These are phyloP conservation scores for Stenurella melanura DNA, from an alignment of 2,888 invertebrate species.

Conservation along the genomic window DNA sequence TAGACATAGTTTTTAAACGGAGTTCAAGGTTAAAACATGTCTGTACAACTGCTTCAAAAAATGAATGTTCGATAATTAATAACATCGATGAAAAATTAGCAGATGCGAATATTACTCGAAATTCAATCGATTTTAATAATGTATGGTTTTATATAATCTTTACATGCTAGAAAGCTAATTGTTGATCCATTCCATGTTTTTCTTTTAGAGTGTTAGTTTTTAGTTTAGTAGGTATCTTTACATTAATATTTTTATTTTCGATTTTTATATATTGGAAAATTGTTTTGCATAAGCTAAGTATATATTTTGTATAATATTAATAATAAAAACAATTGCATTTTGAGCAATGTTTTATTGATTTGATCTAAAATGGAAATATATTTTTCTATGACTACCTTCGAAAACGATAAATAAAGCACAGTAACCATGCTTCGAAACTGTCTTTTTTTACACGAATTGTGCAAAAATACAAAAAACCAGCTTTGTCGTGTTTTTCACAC, in stretches of 20 bases:
- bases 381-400: no score
- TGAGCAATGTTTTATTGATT: neutral
- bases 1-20: no score
- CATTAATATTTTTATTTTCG: neutral
- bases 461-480: no score
- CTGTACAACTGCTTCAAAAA: no score
- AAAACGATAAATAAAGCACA: no score
- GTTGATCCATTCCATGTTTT: neutral
- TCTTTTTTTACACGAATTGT: no score
- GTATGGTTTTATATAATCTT: neutral
- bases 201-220: neutral
- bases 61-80: no score
- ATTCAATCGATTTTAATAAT: neutral
- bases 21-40: no score
- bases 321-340: neutral
- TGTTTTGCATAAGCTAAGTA: neutral
- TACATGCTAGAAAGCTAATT: neutral
- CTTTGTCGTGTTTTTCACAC: no score
- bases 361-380: neutral
- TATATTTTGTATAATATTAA: neutral
- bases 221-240: neutral
- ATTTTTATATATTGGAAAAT: neutral
- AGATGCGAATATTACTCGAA: neutral
- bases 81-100: no score
- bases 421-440: no score